Conservation (phyloP, 92 coral and sea anemone genomes). For the Paramuricea clavata region DNA sequence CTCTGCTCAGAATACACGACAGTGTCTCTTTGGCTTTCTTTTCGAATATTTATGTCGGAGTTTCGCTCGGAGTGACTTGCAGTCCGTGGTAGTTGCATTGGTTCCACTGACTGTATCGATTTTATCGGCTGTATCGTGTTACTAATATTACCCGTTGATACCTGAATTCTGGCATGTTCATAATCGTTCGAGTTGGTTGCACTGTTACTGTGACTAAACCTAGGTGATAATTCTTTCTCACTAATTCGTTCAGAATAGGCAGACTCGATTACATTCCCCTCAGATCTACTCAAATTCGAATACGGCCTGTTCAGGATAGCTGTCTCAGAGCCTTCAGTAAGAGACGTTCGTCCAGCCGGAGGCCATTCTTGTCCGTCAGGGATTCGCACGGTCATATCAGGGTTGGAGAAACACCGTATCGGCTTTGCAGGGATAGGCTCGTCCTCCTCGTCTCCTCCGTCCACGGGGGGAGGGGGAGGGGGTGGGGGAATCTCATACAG, state of each 20-base stretch:
- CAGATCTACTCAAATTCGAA: not conserved
- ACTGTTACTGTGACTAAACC: not conserved
- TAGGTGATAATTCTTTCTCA: not conserved
- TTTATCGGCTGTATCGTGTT: not conserved
- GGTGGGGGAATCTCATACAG: constrained; percentile 72
- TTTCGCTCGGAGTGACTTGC: not conserved
- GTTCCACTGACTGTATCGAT: not conserved
- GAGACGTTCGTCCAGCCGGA: constrained; percentile 26
- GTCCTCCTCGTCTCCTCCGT: constrained; percentile 48
- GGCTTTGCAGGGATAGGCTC: not conserved
- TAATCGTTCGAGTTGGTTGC: not conserved
- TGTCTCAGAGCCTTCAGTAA: not conserved
- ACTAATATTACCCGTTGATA: not conserved
- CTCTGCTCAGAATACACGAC: not conserved
- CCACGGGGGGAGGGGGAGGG: constrained; percentile 81
- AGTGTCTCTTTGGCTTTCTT: not conserved
- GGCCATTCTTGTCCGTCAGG: constrained; percentile 11
- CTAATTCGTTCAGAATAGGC: not conserved
- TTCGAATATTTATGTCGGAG: not conserved
- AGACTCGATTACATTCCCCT: not conserved
- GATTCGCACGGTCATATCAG: not conserved
- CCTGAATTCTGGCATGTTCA: not conserved
- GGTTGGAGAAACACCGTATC: constrained; percentile 16
- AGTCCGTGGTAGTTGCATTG: not conserved
- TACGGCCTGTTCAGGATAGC: not conserved